Evolutionary conservation across 2,888 invertebrate species (phyloP), one percentile per base, ranked within the genome.

Genomic region (Lasioglossum vierecki): DNA sequence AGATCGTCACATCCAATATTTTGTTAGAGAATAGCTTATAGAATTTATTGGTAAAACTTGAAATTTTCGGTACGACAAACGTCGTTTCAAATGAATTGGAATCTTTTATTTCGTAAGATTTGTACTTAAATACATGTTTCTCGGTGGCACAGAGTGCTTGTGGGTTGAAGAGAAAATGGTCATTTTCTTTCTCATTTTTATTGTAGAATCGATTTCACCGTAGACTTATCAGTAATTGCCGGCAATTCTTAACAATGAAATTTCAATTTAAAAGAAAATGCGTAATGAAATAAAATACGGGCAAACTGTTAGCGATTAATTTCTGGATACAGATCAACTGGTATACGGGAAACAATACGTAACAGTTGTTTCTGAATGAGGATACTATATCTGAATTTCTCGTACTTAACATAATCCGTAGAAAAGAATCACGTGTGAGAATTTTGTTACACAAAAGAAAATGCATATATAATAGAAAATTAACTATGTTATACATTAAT

Each of bases 101-200:
- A 82, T 87, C 11, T 57, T 91, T 91, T 91, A 89, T 91, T 92
- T 77, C 74, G 46, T 75, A 88, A 57, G 11, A 57, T 91, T 91
- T 92, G 84, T 91, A 92, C 89, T 88, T 84, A 90, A 86, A 85
- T 90, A 87, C 73, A 63, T 79, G 8, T 66, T 85, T 75, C 74
- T 76, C 35, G 66, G 49, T 9, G 46, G 26, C 74, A 82, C 49
- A 57, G 39, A 66, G 44, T 73, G 63, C 60, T 76, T 72, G 22
- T 39, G 66, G 49, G 1, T 60, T 53, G 44, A 35, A 57, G 76
- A 39, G 70, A 63, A n/a, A 72, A 77, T 26, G 0, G 22, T 76
- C 57, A 18, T 49, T 49, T 60, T 15, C 63, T 57, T 44, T 26
- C 44, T 68, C 63, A 26, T 35, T 26, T 76, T 49, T n/a, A 60